A percentile compares a stretch with the other conserved stretches of the same genome.
These are phyloP conservation scores for Neocrepidodera transversa DNA, from an alignment of 2,888 invertebrate species.

Conservation along the genomic window DNA sequence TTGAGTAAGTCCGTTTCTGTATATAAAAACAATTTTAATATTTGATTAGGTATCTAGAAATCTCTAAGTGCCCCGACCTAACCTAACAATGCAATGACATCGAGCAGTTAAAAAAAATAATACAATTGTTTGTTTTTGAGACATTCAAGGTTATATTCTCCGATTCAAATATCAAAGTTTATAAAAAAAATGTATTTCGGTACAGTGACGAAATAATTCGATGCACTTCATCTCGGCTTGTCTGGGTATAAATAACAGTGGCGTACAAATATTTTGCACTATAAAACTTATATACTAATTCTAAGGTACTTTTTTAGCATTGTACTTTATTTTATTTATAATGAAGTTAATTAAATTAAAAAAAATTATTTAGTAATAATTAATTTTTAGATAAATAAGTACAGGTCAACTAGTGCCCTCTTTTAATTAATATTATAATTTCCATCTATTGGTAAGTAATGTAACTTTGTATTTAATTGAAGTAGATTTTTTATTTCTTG, in stretches of 20 bases:
- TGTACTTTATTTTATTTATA: no score
- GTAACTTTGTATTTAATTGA: no score
- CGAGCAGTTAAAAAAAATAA: constrained; percentile 12
- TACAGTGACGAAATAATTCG: constrained; percentile 6
- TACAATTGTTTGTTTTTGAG: constrained; percentile 24
- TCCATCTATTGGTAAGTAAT: no score
- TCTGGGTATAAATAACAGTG: neutral
- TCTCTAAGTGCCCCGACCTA: constrained; percentile 26
- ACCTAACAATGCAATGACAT: constrained; percentile 31
- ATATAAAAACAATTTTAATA: neutral
- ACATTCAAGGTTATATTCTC: constrained; percentile 25
- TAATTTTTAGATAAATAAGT: no score
- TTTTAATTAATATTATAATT: no score
- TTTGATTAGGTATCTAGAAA: constrained; percentile 17
- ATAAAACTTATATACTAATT: no score
- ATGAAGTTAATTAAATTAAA: no score
- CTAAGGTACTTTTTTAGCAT: no score
- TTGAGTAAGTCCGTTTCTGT: no score
- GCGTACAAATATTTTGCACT: neutral
- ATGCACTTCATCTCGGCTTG: constrained; percentile 13
- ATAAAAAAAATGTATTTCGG: constrained; percentile 10
- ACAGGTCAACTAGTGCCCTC: no score
- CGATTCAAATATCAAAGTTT: constrained; percentile 21
- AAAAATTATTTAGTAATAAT: no score
- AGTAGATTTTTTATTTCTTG: no score